Evolutionary conservation across 2,113 vertebrate genomes (phyloP), one percentile per base, ranked within the genome.

Genomic region (Aplodontia rufa): DNA sequence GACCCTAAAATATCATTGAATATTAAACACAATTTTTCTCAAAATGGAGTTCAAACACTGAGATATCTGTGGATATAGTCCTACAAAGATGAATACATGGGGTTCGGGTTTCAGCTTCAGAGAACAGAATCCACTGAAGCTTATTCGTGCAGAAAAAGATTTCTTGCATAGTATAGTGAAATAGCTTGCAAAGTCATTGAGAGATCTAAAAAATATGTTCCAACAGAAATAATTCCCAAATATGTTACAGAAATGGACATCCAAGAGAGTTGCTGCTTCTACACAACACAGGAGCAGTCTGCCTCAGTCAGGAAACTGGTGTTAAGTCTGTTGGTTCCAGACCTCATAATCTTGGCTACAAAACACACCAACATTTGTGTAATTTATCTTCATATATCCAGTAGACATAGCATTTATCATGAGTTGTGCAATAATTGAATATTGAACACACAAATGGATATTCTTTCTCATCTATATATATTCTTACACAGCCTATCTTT

Each of bases 1-100:
- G 35, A 76, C 8, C 14, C 32, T 83, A 68, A 74, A 89, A 24
- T 71, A 80, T 51, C 37, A 95, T 17, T 93, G n/a, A 88, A 82
- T 17, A 71, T 78, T 49, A 79, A 93, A 60, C 40, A 20, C 11
- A 35, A 49, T 51, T 14, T n/a, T 81, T 91, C 69, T 87, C 40
- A 75, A 89, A 94, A 16, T 81, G 20, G 42, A 76, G 26, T 80
- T 35, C 66, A 78, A 51, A 93, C 40, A 35, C 10, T 76, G 26
- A 84, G 60, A 68, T 8, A 90, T 35, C 17, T 84, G 28, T 47
- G 42, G 4, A 84, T 68, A 32, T 35, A 26, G 66, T 84, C 8
- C 60, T 83, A 12, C 13, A 93, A 95, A 42, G 19, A 19, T 20
- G 19, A 68, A 22, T 69, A 60, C 2, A 71, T 83, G 5, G 22